Conservation (phyloP, 2,888 invertebrate species). For the Hypercompe scribonia region DNA sequence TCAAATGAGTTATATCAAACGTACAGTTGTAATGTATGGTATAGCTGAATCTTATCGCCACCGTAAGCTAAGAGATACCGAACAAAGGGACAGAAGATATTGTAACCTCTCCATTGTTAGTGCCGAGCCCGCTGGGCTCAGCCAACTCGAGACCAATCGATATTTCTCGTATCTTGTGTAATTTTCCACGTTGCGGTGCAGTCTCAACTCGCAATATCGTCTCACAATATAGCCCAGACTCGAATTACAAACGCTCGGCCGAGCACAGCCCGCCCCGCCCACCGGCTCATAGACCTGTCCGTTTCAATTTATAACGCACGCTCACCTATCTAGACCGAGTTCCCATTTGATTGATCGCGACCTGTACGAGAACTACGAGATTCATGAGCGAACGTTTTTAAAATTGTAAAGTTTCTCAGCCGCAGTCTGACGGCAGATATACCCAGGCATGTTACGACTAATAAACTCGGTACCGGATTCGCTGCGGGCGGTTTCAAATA, state of each 20-base stretch:
- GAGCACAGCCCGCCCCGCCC: conserved; percentile 17
- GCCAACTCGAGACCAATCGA: conserved; percentile 15
- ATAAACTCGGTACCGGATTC: conserved; percentile 2
- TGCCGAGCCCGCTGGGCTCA: not conserved
- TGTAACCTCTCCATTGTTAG: conserved; percentile 9
- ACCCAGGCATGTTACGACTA: conserved; percentile 16
- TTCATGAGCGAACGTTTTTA: conserved; percentile 42
- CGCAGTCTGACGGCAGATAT: conserved; percentile 17
- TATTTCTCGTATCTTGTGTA: conserved; percentile 14
- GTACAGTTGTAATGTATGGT: not conserved
- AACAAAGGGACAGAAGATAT: conserved; percentile 8
- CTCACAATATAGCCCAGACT: conserved; percentile 9
- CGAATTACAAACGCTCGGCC: conserved; percentile 13
- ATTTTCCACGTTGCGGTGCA: conserved; percentile 17
- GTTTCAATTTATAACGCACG: conserved; percentile 42
- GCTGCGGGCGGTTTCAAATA: not conserved
- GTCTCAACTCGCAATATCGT: conserved; percentile 5
- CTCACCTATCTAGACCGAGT: conserved; percentile 42
- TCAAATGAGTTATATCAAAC: not conserved
- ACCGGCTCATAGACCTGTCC: conserved; percentile 32
- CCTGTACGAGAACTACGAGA: conserved; percentile 43
- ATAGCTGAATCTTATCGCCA: conserved; percentile 1
- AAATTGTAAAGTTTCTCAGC: conserved; percentile 33
- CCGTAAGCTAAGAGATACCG: not conserved
- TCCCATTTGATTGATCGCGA: conserved; percentile 46